Evolutionary conservation across 1,140 invertebrate species (phyloP).

Genomic region (Homarus americanus): DNA sequence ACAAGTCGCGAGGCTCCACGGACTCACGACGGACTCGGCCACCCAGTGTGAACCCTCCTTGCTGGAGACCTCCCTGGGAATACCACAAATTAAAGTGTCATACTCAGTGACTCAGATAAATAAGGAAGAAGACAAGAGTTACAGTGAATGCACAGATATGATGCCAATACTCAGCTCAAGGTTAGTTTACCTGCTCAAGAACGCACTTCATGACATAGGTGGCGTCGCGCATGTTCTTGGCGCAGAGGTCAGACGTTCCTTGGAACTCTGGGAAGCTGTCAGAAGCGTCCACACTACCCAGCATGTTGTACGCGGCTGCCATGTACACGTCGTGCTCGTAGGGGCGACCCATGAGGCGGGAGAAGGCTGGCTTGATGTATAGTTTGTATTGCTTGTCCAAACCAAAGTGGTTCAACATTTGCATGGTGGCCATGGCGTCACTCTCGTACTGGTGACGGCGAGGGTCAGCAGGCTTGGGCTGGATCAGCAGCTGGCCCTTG

Average conservation of each 20-base stretch:
- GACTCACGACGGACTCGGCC: slow-evolving; percentile 63
- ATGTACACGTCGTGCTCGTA: slow-evolving; percentile 73
- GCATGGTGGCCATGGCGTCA: slow-evolving; percentile 67
- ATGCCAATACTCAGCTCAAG: no score
- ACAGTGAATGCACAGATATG: no score
- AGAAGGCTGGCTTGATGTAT: slow-evolving; percentile 70
- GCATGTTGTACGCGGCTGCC: slow-evolving; percentile 72
- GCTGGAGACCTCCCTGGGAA: slow-evolving; percentile 61
- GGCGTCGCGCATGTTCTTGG: slow-evolving; percentile 60
- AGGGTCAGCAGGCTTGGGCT: slow-evolving; percentile 70
- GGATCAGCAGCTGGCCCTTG: slow-evolving; percentile 74
- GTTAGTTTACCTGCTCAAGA: slow-evolving; percentile 73
- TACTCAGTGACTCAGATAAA: no score
- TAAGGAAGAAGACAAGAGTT: no score
- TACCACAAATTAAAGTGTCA: no score
- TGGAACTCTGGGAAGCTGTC: slow-evolving; percentile 56
- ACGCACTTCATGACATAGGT: slow-evolving; percentile 74
- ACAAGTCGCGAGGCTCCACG: slow-evolving; percentile 66
- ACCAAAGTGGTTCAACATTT: slow-evolving; percentile 69
- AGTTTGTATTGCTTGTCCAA: slow-evolving; percentile 73
- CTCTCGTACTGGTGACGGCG: slow-evolving; percentile 73
- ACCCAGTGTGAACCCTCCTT: slow-evolving; percentile 69
- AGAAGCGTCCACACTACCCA: slow-evolving; percentile 70
- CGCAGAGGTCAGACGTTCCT: slow-evolving; percentile 50
- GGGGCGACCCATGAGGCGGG: slow-evolving; percentile 54